Conservation (phyloP, 2,888 invertebrate species). For the Temnothorax ravouxi region DNA sequence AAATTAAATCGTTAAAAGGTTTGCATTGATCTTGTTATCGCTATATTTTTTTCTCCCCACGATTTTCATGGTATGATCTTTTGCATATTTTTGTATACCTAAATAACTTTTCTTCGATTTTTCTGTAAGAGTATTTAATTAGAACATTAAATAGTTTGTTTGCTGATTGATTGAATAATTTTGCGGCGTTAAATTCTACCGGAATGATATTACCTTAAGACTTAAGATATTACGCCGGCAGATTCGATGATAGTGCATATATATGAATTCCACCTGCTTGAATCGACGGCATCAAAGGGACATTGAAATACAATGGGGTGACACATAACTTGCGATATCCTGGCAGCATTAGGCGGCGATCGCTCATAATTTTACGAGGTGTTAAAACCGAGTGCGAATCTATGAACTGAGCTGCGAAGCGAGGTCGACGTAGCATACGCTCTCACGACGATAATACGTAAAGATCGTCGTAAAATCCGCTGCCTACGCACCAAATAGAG, state of each 20-base stretch:
- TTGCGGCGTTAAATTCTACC: background rate
- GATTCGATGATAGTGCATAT: conserved; percentile 47
- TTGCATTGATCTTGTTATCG: background rate
- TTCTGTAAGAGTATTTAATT: background rate
- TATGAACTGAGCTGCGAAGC: conserved; percentile 58
- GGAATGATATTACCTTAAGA: conserved; percentile 44
- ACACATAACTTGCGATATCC: conserved; percentile 69
- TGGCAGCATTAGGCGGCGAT: conserved; percentile 72
- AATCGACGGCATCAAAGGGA: conserved; percentile 60
- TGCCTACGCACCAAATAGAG: conserved; percentile 67
- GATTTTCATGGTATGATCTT: background rate
- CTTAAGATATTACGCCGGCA: conserved; percentile 26
- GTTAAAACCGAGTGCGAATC: conserved; percentile 78
- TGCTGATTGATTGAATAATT: conserved; percentile 2
- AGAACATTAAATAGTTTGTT: background rate
- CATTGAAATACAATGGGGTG: conserved; percentile 65
- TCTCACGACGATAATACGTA: conserved; percentile 73
- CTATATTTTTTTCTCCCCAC: background rate
- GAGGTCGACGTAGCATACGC: conserved; percentile 46
- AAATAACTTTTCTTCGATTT: background rate
- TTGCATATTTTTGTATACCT: background rate
- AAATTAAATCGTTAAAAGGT: background rate
- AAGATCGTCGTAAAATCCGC: conserved; percentile 76
- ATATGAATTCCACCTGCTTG: conserved; percentile 60
- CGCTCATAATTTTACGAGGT: conserved; percentile 79